These are phyloP conservation scores for Gandaritis pyraliata DNA, from an alignment of 2,888 invertebrate species.

Conservation along the genomic window DNA sequence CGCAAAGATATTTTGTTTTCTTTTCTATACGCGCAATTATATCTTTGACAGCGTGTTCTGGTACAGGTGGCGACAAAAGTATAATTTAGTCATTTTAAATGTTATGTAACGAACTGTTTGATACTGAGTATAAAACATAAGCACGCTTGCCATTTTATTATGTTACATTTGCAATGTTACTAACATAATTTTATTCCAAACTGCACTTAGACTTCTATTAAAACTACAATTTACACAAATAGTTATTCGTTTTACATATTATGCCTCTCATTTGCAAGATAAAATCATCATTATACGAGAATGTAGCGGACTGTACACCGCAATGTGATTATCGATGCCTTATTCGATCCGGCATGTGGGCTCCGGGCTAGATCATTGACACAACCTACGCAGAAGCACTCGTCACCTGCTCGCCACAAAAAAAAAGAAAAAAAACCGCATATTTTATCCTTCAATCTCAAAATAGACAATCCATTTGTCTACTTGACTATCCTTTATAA, in stretches of 20 bases:
- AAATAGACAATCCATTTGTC: constrained; percentile 30
- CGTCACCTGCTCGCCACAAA: constrained; percentile 78
- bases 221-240: constrained; percentile 1
- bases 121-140: neutral
- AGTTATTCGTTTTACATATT: neutral
- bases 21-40: constrained; percentile 80
- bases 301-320: constrained; percentile 42
- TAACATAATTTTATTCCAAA: neutral
- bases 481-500: constrained; percentile 13
- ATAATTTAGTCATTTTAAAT: constrained; percentile 29
- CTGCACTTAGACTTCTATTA: constrained; percentile 1
- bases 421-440: constrained; percentile 51
- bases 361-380: constrained; percentile 82
- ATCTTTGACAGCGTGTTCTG: constrained; percentile 77
- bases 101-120: constrained; percentile 13
- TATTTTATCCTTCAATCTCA: constrained; percentile 66
- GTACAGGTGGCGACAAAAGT: constrained; percentile 68
- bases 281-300: constrained; percentile 52
- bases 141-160: constrained; percentile 6
- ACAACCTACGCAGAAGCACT: constrained; percentile 78
- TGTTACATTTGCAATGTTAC: constrained; percentile 4
- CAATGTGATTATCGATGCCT: constrained; percentile 79
- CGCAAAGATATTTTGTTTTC: constrained; percentile 61
- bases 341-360: constrained; percentile 82
- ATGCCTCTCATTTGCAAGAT: constrained; percentile 44